Base-by-base conservation (phyloP, 2,888 invertebrate genomes). In the Micoletzkya japonica region DNA sequence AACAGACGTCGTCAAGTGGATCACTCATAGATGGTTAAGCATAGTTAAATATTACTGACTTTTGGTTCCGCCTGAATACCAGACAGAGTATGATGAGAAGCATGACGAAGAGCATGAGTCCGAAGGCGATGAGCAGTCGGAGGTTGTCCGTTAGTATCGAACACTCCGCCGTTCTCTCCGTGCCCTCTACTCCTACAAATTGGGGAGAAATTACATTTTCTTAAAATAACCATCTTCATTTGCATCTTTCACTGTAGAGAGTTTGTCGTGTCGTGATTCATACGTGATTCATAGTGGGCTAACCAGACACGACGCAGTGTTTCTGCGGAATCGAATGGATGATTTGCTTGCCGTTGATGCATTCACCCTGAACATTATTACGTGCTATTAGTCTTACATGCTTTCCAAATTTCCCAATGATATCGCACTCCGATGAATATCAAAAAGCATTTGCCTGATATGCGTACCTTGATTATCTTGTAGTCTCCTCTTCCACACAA, bases 261-360 rank as follows among this genome's bases (percentile, higher is more conserved):
- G 7, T 54, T 54, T 7, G 26, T 10, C n/a, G n/a, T 17, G n/a
- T 7, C 54, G 24, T 54, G 54, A 24, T 10, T 26, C 7, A 6
- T 54, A 14, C 10, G n/a, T 24, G 54, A 28, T 24, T 37, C 30
- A 37, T 26, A 10, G 14, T 6, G 77, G 37, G 10, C 26, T 32
- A 4, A 37, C 84, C 86, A 49, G 82, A 77, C n/a, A 86, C 77
- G 17, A 87, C 77, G 77, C 87, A 87, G 71, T 87, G 83, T 71
- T 85, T 85, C n/a, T 81, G 75, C 4, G 88, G 87, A 71, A 89
- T 86, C 75, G 88, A 89, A 77, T 89, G 89, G 60, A 90, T 86
- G 2, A 84, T 86, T 82, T 90, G 90, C 39, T 84, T 77, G 1
- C 89, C 89, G 71, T 86, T 80, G 1, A 87, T 80, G 84, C 90